Evolutionary conservation across 2,113 vertebrate species (phyloP).

Genomic region (Prionailurus viverrinus): DNA sequence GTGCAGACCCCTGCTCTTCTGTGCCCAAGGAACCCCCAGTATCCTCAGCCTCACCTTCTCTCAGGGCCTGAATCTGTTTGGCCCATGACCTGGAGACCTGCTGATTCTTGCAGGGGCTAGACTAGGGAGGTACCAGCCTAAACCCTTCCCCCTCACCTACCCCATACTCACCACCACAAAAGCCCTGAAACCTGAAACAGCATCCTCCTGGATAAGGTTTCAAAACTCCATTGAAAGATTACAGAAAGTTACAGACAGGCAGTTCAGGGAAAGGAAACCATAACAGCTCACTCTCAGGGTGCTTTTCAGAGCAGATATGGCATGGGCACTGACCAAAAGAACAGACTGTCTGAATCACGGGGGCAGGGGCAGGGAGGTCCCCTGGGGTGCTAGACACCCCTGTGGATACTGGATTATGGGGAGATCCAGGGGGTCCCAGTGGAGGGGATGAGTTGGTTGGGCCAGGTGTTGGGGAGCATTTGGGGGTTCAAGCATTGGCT

Average conservation of each 20-base stretch:
- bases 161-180: not conserved
- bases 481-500: not conserved
- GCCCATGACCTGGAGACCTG: not conserved
- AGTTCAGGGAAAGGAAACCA: not conserved
- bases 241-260: not conserved
- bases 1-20: not conserved
- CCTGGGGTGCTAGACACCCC: not conserved
- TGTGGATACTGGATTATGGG: not conserved
- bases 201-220: not conserved
- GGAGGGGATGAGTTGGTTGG: not conserved
- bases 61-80: not conserved
- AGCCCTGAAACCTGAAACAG: not conserved
- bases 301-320: not conserved
- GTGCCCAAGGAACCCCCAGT: not conserved
- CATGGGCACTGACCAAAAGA: not conserved
- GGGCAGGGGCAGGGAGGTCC: rapidly evolving
- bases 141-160: no score
- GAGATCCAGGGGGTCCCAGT: not conserved
- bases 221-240: not conserved
- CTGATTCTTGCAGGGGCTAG: not conserved
- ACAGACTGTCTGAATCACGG: not conserved
- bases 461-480: not conserved
- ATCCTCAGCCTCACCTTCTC: not conserved
- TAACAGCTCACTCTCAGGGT: not conserved
- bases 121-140: not conserved